Percentiles rank a stretch among this genome's conserved stretches.
These are phyloP conservation scores for Exocentrus adspersus DNA, from an alignment of 2,888 invertebrate genomes.

Conservation along the genomic window DNA sequence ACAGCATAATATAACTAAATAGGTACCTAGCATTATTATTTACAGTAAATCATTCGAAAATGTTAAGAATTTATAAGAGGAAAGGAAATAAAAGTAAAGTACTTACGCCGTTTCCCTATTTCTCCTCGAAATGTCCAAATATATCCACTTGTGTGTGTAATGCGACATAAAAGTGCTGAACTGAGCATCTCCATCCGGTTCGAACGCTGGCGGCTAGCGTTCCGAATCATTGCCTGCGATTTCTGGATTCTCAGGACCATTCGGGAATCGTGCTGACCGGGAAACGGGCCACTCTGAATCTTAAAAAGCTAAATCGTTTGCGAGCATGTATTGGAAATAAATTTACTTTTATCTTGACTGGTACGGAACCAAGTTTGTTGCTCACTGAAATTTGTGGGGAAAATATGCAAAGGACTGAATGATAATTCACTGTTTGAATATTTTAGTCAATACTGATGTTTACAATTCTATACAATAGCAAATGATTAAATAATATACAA, in stretches of 20 bases:
- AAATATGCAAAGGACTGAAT: no score
- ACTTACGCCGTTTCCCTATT: background rate
- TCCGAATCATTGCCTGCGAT: conserved; percentile 14
- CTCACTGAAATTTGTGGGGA: no score
- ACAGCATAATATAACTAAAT: no score
- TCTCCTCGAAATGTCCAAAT: background rate
- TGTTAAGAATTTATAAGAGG: background rate
- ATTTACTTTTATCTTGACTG: background rate
- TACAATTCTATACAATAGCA: no score
- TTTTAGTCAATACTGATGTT: no score
- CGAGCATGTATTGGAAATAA: conserved; percentile 6
- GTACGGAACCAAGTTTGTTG: background rate
- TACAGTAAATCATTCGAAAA: no score
- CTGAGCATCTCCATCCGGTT: conserved; percentile 20
- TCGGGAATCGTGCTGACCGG: conserved; percentile 17
- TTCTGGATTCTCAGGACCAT: conserved; percentile 14
- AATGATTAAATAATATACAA: no score
- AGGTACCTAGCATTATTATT: no score
- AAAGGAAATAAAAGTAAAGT: background rate
- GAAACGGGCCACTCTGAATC: conserved; percentile 11
- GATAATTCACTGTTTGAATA: no score
- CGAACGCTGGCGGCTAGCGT: conserved; percentile 3
- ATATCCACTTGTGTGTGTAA: background rate
- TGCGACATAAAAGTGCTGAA: conserved; percentile 18
- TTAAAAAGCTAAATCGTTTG: conserved; percentile 8